Percentiles rank a stretch among this genome's conserved stretches.
phyloP scores from a whole-genome alignment of 2,888 invertebrate species.

The Lasioglossum marginatum region DNA sequence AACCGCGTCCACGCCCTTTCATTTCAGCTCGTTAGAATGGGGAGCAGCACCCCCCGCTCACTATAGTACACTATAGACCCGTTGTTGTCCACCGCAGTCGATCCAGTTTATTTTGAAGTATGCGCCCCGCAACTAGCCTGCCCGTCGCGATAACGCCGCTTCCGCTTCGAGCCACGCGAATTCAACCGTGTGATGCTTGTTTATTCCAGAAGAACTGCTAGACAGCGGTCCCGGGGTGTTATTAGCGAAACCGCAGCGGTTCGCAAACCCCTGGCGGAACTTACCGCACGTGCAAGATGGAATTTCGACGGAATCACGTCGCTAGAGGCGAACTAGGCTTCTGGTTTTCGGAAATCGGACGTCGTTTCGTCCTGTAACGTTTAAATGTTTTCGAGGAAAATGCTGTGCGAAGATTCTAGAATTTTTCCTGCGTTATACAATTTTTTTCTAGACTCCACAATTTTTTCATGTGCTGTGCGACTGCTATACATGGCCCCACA shows the following conservation, averaged over 20 bases:
- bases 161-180: constrained; percentile 40
- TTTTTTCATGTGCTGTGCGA: background rate
- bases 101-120: constrained; percentile 55
- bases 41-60: background rate
- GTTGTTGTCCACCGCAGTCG: background rate
- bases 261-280: background rate
- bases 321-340: background rate
- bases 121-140: constrained; percentile 10
- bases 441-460: background rate
- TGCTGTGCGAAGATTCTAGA: background rate
- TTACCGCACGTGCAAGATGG: background rate
- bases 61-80: background rate
- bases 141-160: constrained; percentile 49
- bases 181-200: constrained; percentile 54
- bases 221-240: constrained; percentile 20
- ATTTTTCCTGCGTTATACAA: background rate
- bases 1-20: constrained; percentile 40
- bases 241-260: constrained; percentile 32
- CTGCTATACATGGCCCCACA: background rate
- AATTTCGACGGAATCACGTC: background rate
- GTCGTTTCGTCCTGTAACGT: background rate
- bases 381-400: background rate
- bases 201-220: constrained; percentile 57
- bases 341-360: background rate
- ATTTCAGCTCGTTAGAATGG: constrained; percentile 4